Evolutionary conservation across 2,888 invertebrate species (phyloP).

Genomic region (Cryptophagus acutangulus): DNA sequence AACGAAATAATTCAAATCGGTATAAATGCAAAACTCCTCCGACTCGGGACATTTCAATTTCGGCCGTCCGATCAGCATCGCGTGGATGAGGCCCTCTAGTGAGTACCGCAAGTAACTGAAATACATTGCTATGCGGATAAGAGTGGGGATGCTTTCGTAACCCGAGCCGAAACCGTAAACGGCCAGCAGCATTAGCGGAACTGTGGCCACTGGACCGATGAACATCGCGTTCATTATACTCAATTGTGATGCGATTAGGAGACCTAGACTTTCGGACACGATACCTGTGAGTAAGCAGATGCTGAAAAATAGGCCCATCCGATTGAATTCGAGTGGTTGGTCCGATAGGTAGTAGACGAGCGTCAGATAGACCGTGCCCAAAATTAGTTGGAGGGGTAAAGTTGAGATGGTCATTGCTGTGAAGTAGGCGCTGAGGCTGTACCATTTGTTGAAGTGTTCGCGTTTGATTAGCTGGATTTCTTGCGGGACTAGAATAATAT

Average conservation of each 20-base stretch:
- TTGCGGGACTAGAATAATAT: constrained; percentile 61
- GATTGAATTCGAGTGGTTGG: constrained; percentile 67
- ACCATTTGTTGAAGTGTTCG: constrained; percentile 84
- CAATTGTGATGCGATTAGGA: constrained; percentile 68
- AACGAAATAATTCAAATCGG: constrained; percentile 68
- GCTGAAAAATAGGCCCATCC: constrained; percentile 64
- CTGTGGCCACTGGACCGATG: constrained; percentile 79
- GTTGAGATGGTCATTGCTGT: constrained; percentile 67
- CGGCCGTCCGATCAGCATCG: constrained; percentile 71
- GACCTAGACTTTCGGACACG: constrained; percentile 74
- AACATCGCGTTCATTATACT: constrained; percentile 82
- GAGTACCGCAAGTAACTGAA: constrained; percentile 70
- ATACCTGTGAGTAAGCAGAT: constrained; percentile 68
- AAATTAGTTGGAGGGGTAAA: constrained; percentile 65
- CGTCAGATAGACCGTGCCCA: constrained; percentile 62
- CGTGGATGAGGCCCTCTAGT: constrained; percentile 68
- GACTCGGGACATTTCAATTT: constrained; percentile 69
- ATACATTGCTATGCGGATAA: constrained; percentile 75
- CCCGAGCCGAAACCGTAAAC: constrained; percentile 84
- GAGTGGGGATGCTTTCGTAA: constrained; percentile 57
- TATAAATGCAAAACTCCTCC: constrained; percentile 71
- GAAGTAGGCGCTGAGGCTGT: constrained; percentile 73
- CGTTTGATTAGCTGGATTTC: constrained; percentile 73
- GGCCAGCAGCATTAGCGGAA: constrained; percentile 83
- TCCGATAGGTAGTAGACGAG: constrained; percentile 71